Percentiles rank a stretch among this genome's conserved stretches.
These are phyloP conservation scores for Cryptotermes secundus DNA, from an alignment of 1,140 invertebrate genomes.

Conservation along the genomic window DNA sequence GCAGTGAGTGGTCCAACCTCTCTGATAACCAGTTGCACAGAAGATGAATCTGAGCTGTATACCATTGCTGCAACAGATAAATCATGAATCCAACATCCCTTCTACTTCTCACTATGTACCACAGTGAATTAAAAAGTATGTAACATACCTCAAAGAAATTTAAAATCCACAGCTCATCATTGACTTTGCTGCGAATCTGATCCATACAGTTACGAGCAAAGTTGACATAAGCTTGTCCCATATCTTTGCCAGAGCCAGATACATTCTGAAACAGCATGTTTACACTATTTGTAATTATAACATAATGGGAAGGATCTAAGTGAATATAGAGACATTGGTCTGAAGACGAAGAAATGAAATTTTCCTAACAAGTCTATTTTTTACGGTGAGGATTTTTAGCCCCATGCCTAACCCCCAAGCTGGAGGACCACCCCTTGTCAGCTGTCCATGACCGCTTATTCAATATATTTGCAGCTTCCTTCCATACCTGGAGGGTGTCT, in stretches of 20 bases:
- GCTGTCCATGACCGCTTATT: too few species aligned
- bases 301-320: too few species aligned
- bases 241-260: constrained; percentile 87
- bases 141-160: constrained; percentile 87
- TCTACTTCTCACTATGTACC: neutral
- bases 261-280: constrained; percentile 63
- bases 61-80: constrained; percentile 78
- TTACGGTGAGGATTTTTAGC: too few species aligned
- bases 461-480: too few species aligned
- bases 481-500: too few species aligned
- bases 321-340: too few species aligned
- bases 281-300: too few species aligned
- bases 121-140: neutral
- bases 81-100: neutral
- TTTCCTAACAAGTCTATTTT: too few species aligned
- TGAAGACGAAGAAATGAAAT: too few species aligned
- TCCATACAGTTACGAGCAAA: constrained; percentile 97
- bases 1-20: constrained; percentile 88
- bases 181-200: constrained; percentile 94
- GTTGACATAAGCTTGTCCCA: constrained; percentile 96
- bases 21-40: constrained; percentile 94
- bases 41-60: constrained; percentile 90
- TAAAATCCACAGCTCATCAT: constrained; percentile 96
- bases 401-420: too few species aligned
- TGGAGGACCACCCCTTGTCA: too few species aligned